Conservation (phyloP, 2,797 vertebrate species). For the Lepus oiostolus region DNA sequence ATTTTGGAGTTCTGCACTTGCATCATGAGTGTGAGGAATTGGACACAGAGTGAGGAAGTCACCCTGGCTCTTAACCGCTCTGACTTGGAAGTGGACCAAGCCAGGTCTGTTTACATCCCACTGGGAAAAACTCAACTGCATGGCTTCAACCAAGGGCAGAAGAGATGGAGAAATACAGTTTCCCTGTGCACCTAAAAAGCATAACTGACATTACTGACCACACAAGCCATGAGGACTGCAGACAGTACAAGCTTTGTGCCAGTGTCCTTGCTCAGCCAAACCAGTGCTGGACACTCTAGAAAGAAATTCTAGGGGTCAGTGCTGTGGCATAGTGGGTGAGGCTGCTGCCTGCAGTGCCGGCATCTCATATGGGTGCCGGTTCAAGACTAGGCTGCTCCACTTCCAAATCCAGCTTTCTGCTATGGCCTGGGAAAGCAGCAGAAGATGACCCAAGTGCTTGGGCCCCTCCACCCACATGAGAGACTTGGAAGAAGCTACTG, state of each 20-base stretch:
- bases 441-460: too few relatives aligned
- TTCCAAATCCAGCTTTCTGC: too few relatives aligned
- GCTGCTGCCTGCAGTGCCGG: too few relatives aligned
- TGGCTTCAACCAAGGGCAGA: background rate
- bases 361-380: too few relatives aligned
- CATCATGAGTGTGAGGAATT: background rate
- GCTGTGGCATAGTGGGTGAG: too few relatives aligned
- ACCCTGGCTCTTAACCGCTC: background rate
- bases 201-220: background rate
- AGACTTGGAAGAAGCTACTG: too few relatives aligned
- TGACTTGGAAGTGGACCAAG: background rate
- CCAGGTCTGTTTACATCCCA: conserved; percentile 1
- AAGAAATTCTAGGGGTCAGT: background rate
- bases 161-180: background rate
- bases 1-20: background rate
- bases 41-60: background rate
- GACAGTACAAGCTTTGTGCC: background rate
- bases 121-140: background rate
- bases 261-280: background rate
- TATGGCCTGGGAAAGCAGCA: too few relatives aligned
- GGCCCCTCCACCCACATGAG: too few relatives aligned
- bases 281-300: background rate
- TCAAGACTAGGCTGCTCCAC: too few relatives aligned
- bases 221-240: background rate
- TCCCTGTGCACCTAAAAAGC: background rate